phyloP scores from a whole-genome alignment of 2,797 vertebrate species.

The Sternotherus odoratus region DNA sequence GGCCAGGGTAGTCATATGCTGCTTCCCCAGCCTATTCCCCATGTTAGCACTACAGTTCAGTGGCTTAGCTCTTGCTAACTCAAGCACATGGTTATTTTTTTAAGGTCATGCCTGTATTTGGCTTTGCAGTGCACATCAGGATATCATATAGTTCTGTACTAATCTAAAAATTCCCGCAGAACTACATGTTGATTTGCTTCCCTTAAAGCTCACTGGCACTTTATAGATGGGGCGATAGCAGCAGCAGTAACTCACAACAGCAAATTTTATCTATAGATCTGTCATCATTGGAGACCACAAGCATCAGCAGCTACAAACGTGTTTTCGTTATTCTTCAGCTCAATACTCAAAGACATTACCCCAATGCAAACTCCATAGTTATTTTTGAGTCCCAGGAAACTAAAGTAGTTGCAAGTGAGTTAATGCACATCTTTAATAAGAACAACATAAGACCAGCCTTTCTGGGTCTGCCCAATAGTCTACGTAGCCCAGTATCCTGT shows the following conservation, averaged over 20 bases:
- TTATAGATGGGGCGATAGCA: not conserved
- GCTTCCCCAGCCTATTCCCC: accelerated
- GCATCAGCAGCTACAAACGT: not conserved
- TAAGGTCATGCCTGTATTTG: not conserved
- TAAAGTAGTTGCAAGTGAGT: not conserved
- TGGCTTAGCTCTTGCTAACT: not conserved
- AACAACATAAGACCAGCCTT: not conserved
- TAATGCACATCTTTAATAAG: not conserved
- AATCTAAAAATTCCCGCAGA: not conserved
- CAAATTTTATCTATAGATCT: not conserved
- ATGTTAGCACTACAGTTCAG: accelerated
- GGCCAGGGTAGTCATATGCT: not conserved
- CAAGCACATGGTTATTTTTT: not conserved
- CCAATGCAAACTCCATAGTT: not conserved
- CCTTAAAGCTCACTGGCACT: not conserved
- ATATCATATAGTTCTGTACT: not conserved
- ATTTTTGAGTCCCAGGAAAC: not conserved
- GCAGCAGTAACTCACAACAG: not conserved
- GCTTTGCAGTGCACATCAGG: not conserved
- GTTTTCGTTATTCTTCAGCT: not conserved
- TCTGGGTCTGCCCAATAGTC: not conserved
- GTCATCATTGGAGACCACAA: not conserved
- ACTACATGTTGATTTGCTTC: not conserved
- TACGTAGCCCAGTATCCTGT: not conserved
- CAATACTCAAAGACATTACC: not conserved